Conservation (phyloP, 1,140 invertebrate genomes). For the Drosophila equinoxialis region DNA sequence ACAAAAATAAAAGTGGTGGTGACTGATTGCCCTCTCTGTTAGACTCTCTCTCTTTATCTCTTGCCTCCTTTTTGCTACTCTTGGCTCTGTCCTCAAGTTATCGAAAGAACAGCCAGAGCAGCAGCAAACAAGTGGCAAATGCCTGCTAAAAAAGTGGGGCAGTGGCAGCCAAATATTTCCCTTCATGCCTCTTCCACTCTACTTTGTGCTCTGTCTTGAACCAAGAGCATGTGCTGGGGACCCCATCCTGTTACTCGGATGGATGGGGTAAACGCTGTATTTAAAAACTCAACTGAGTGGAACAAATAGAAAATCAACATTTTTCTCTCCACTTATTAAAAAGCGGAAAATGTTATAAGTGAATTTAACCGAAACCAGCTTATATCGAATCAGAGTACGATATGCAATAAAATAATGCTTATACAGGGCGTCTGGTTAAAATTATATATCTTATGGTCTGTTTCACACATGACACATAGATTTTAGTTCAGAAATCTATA, state of each 20-base stretch:
- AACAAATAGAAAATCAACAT: slow-evolving; percentile 51
- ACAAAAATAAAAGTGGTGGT: slow-evolving; percentile 27
- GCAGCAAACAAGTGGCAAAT: slow-evolving; percentile 20
- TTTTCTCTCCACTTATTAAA: slow-evolving; percentile 37
- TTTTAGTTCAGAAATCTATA: too few species aligned
- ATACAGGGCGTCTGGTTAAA: too few species aligned
- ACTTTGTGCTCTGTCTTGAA: background rate
- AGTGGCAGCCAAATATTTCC: slow-evolving; percentile 21
- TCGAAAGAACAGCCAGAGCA: slow-evolving; percentile 8
- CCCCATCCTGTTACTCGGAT: slow-evolving; percentile 2
- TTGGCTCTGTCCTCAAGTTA: background rate
- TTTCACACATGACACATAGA: too few species aligned
- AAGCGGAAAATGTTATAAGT: slow-evolving; percentile 25
- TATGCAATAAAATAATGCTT: background rate
- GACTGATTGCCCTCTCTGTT: slow-evolving; percentile 28
- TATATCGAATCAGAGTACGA: background rate
- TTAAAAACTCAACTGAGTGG: slow-evolving; percentile 42
- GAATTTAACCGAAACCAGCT: slow-evolving; percentile 17
- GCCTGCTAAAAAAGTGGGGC: slow-evolving; percentile 18
- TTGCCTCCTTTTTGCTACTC: background rate
- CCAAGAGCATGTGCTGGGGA: slow-evolving; percentile 10
- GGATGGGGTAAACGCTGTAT: slow-evolving; percentile 24
- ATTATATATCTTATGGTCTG: too few species aligned
- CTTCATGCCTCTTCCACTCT: background rate
- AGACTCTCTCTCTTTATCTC: background rate